Evolutionary conservation across 2,888 invertebrate species (phyloP), one percentile per base, ranked within the genome.

Genomic region (Leptogaster cylindrica): DNA sequence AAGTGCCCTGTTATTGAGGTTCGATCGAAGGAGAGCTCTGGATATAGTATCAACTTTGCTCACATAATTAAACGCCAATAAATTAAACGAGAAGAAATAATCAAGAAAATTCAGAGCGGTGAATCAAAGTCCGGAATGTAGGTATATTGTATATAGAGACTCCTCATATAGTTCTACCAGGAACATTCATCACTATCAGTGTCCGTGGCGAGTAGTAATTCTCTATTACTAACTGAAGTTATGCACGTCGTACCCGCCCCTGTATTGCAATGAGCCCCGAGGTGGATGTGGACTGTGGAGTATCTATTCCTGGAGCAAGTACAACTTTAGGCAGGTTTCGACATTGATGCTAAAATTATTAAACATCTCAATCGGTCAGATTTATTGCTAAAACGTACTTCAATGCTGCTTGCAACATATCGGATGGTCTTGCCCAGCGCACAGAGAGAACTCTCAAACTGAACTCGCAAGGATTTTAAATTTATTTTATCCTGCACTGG

Each of bases 351-450:
- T 16, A 61, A 67, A 61, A 50, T 67, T 48, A 65, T 50, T 61
- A 68, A 66, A 69, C 51, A 64, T 51, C 69, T 66, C 66, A 66
- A 69, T 69, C 64, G 58, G 51, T 48, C 39, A 48, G 52, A 69
- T 69, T 66, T 64, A 64, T 69, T 20, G 66, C 6, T 23, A 64
- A 51, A 64, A 69, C 66, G 69, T 66, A 64, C 63, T 64, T 25
- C 28, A 16, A 16, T 44, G 18, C 8, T 20, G 25, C 50, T 25
- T 10, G 50, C 12, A 28, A 51, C 14, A 27, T 27, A 51, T 27
- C 27, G 20, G 51, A n/a, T 25, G 8, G 27, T n/a, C 46, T 46
- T 46, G 20, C 46, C 46, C 23, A 46, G 7, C 4, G 33, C n/a
- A n/a, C n/a, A 12, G 55, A 55, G 23, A 36, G 39, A 10, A 55